These are phyloP conservation scores for Hermetia illucens DNA, from an alignment of 1,140 invertebrate species.

Conservation along the genomic window DNA sequence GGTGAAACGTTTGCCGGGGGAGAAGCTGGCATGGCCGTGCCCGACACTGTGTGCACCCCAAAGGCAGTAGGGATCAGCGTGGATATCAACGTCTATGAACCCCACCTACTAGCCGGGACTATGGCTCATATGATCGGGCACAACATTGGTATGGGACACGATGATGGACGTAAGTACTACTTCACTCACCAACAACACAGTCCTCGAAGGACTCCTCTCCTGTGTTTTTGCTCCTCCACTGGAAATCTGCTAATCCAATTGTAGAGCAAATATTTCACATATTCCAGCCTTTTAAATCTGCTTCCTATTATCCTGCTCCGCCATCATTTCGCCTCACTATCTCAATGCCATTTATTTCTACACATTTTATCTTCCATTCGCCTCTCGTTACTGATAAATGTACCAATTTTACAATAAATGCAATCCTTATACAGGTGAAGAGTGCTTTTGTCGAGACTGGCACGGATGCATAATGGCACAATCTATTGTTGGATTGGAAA, in stretches of 20 bases:
- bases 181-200: too few relatives aligned
- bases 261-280: too few relatives aligned
- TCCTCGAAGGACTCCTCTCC: too few relatives aligned
- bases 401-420: background rate
- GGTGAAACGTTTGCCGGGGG: conserved; percentile 68
- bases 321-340: too few relatives aligned
- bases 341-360: too few relatives aligned
- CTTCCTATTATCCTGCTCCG: too few relatives aligned
- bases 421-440: conserved; percentile 32
- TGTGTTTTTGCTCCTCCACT: too few relatives aligned
- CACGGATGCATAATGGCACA: conserved; percentile 93
- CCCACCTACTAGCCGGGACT: conserved; percentile 80
- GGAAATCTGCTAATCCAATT: too few relatives aligned
- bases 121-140: conserved; percentile 96
- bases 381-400: too few relatives aligned
- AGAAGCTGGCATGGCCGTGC: conserved; percentile 82
- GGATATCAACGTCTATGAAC: conserved; percentile 84
- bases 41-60: conserved; percentile 77
- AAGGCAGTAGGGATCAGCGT: conserved; percentile 85
- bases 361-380: too few relatives aligned
- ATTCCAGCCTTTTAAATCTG: too few relatives aligned
- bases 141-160: conserved; percentile 90
- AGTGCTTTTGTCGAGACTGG: conserved; percentile 82
- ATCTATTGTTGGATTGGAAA: conserved; percentile 77
- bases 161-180: conserved; percentile 66